These are phyloP conservation scores for Lithobates pipiens DNA, from an alignment of 2,797 vertebrate genomes.

Conservation along the genomic window DNA sequence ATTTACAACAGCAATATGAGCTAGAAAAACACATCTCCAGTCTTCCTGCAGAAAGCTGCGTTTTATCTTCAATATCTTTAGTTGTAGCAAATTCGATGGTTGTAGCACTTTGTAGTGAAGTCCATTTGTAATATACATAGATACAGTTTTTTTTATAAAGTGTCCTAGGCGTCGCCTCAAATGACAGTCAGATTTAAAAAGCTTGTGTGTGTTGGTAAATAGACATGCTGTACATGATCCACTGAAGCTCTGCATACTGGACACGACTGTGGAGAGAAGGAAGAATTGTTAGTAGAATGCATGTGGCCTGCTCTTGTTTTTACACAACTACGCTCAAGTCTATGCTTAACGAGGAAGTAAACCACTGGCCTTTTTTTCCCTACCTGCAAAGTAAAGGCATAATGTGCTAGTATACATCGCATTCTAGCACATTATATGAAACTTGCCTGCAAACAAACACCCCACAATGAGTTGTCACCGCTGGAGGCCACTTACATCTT, in stretches of 20 bases:
- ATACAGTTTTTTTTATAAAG: constrained; percentile 31
- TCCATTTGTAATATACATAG: constrained; percentile 44
- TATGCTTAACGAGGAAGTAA: no score
- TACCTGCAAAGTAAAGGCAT: no score
- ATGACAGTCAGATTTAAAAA: constrained; percentile 89
- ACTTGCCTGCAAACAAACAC: no score
- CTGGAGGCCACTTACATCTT: no score
- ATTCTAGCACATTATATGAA: no score
- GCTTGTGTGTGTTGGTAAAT: constrained; percentile 95
- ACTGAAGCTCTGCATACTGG: constrained; percentile 92
- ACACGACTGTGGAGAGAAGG: constrained; percentile 80
- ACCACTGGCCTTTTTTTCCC: no score
- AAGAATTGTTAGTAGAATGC: constrained; percentile 18
- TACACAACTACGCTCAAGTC: no score
- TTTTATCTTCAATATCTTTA: constrained; percentile 58
- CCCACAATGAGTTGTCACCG: no score
- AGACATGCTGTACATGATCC: constrained; percentile 94
- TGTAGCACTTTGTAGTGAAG: constrained; percentile 78
- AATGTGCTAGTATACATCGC: no score
- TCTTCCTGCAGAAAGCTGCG: constrained; percentile 63
- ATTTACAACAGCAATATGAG: constrained; percentile 19
- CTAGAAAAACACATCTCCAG: constrained; percentile 4
- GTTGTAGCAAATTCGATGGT: constrained; percentile 67
- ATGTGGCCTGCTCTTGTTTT: not conserved
- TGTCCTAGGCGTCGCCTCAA: constrained; percentile 62